Conservation (phyloP, 2,797 vertebrate genomes). For the Oryzias sinensis region DNA sequence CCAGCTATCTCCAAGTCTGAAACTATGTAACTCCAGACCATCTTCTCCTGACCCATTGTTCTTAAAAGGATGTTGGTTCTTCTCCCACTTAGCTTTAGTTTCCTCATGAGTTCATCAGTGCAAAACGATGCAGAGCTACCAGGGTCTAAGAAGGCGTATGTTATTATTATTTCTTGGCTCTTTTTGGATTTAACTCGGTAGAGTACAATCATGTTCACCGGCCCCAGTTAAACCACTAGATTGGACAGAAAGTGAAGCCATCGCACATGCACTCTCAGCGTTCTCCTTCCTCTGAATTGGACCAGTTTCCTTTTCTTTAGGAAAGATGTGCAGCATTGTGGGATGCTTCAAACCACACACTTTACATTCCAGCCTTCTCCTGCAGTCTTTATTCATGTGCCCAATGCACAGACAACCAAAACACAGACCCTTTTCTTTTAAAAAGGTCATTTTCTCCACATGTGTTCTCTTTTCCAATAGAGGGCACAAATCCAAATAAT, state of each 20-base stretch:
- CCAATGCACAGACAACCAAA: slow-evolving; percentile 1
- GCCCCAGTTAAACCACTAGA: too few species aligned
- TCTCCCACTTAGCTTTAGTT: too few species aligned
- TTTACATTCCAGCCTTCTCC: not conserved
- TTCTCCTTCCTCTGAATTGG: not conserved
- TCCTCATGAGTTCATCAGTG: not conserved
- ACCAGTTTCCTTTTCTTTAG: not conserved
- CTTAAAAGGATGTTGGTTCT: too few species aligned
- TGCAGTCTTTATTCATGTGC: not conserved
- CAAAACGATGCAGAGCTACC: not conserved
- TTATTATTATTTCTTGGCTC: too few species aligned
- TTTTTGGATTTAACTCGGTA: too few species aligned
- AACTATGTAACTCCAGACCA: too few species aligned
- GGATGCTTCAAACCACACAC: slow-evolving; percentile 1
- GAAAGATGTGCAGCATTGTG: not conserved
- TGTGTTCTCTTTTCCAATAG: not conserved
- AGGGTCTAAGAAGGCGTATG: not conserved
- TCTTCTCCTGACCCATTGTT: too few species aligned
- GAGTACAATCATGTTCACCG: too few species aligned
- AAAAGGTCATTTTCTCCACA: slow-evolving; percentile 1
- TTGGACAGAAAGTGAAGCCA: not conserved
- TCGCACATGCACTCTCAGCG: not conserved
- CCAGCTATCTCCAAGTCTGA: too few species aligned
- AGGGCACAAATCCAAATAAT: not conserved
- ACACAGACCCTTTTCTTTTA: slow-evolving; percentile 6